Evolutionary conservation across 92 coral and sea anemone species (phyloP).

Genomic region (Blastomussa wellsi): DNA sequence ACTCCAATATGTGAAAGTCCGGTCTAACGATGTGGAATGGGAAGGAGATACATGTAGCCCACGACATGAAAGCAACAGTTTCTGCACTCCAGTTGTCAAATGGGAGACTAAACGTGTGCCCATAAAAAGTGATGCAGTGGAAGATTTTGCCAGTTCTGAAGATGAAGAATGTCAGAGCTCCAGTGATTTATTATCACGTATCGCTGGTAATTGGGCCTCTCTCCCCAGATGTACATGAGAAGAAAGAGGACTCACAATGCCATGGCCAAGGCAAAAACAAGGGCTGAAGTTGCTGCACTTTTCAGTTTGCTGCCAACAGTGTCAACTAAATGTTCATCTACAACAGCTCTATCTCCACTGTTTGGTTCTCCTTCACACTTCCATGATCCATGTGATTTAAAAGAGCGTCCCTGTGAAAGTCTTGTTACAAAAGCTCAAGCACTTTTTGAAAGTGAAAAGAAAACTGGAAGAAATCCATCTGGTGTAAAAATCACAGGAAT

Average conservation of each 20-base stretch:
- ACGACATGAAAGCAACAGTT: not conserved
- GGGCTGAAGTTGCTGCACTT: slow-evolving; percentile 50
- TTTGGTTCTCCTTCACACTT: not conserved
- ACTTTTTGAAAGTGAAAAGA: slow-evolving; percentile 14
- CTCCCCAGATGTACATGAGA: not conserved
- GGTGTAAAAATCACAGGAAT: slow-evolving; percentile 26
- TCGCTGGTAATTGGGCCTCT: not conserved
- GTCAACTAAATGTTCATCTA: not conserved
- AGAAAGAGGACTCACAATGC: not conserved
- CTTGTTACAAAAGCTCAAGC: slow-evolving; percentile 7
- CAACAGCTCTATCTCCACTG: not conserved
- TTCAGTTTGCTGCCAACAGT: slow-evolving; percentile 7
- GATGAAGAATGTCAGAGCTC: too few relatives aligned
- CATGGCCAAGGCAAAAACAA: slow-evolving; percentile 33
- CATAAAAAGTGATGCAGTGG: not conserved
- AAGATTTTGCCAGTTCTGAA: not conserved
- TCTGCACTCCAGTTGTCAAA: slow-evolving; percentile 6
- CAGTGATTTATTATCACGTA: too few relatives aligned
- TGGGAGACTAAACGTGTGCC: not conserved
- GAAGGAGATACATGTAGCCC: not conserved
- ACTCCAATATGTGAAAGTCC: not conserved
- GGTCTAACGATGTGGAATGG: not conserved
- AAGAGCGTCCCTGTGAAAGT: slow-evolving; percentile 30
- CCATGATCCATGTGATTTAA: slow-evolving; percentile 28
- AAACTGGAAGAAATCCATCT: slow-evolving; percentile 27